phyloP scores from a whole-genome alignment of 2,797 vertebrate species.

The Distichodus sexfasciatus region DNA sequence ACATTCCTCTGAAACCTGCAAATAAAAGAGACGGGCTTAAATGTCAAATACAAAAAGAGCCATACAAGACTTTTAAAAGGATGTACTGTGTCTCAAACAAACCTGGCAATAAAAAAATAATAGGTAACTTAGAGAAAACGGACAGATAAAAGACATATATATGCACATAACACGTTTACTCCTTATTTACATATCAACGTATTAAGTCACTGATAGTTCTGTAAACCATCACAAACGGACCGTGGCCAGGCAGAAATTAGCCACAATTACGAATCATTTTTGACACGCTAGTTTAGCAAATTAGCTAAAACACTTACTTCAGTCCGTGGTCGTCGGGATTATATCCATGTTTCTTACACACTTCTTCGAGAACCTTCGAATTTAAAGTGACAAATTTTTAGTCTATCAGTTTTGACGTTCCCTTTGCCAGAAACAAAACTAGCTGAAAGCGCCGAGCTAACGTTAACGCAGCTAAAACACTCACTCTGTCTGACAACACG shows the following conservation, averaged over 20 bases:
- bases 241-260: no score
- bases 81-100: no score
- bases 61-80: neutral
- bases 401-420: neutral
- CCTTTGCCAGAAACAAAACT: neutral
- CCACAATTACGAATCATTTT: no score
- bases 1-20: constrained; percentile 91
- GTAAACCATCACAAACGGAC: no score
- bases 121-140: no score
- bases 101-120: no score
- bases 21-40: neutral
- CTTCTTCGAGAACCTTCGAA: constrained; percentile 88
- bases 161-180: no score
- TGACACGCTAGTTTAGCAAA: no score
- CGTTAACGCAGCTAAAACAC: neutral
- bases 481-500: neutral
- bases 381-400: neutral
- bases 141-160: no score
- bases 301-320: constrained; percentile 88
- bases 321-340: constrained; percentile 83
- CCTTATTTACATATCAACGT: no score
- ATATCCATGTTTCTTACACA: constrained; percentile 86
- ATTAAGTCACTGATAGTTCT: no score
- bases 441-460: neutral
- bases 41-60: neutral